Evolutionary conservation across 2,113 vertebrate genomes (phyloP).

Genomic region (Microcebus ravelobensis): DNA sequence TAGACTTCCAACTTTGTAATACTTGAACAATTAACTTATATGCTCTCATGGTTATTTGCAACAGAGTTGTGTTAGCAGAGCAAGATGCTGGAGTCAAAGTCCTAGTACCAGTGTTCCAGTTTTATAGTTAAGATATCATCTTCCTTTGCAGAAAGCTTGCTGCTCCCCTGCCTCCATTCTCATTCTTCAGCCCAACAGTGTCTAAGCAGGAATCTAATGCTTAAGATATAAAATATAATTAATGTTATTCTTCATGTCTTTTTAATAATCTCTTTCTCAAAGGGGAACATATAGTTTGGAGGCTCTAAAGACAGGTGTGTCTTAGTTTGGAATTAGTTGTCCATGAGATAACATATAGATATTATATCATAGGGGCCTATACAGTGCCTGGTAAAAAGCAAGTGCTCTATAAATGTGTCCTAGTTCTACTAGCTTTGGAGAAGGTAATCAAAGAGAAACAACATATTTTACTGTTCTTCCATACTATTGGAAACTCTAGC

Average conservation of each 20-base stretch:
- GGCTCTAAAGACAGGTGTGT: neutral
- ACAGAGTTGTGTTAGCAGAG: neutral
- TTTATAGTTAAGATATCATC: neutral
- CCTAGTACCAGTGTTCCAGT: neutral
- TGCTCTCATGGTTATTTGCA: neutral
- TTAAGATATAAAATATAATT: neutral
- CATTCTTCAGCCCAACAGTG: neutral
- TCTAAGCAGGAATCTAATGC: neutral
- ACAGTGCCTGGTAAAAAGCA: neutral
- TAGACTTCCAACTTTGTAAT: neutral
- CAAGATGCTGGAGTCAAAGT: neutral
- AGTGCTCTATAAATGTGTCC: neutral
- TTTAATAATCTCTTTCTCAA: neutral
- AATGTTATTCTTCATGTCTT: neutral
- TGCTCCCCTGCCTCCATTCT: too few relatives aligned
- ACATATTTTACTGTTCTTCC: neutral
- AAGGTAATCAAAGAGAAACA: neutral
- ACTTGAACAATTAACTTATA: neutral
- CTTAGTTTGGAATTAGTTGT: neutral
- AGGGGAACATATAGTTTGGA: neutral
- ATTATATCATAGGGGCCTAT: neutral
- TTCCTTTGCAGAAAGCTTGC: neutral
- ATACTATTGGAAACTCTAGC: neutral
- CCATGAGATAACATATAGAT: neutral
- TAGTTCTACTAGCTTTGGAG: neutral